Base-by-base conservation (phyloP, 2,797 vertebrate species). In the Halcyon leucocephala region DNA sequence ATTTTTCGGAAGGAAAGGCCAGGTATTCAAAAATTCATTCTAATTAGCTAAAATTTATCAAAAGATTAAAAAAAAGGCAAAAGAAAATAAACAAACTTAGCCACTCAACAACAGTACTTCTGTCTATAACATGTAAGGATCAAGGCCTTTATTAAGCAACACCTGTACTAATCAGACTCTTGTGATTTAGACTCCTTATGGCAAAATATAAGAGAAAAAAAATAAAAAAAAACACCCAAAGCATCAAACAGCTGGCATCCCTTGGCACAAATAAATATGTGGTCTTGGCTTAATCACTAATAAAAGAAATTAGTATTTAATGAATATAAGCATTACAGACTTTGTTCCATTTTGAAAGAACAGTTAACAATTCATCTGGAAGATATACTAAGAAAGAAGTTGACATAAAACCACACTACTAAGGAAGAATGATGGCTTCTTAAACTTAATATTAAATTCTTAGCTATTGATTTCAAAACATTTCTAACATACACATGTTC, bases 281-380 rank as follows among this genome's bases (percentile, higher is more conserved):
- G 73, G 65, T 90, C 85, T 86, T 89, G 31, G 13, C 33, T 86
- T 95, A 90, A 92, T 86, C 70, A 92, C 49, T 92, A 89, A 96
- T 81, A 84, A 86, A 83, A 93, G 7, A 90, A 87, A 88, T 71
- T 37, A 89, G 26, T 82, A 76, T 66, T 92, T 86, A 90, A 92
- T 79, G 41, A 93, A 92, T 55, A 14, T 24, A 25, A 90, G 39
- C 55, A 93, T 58, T 88, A 67, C 86, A 86, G 26, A 57, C 35
- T 91, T 88, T 44, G 15, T 25, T 28, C 58, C 19, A 41, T 57
- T 97, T 82, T 64, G 19, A 70, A 83, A 58, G 15, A 88, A 82
- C 41, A 70, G 39, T 29, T 24, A 90, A 61, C 35, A 71, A 55
- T 21, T 55, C 14, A 58, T 37, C 5, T 39, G 62, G 39, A 66